Percentiles rank a stretch among this genome's conserved stretches.
Evolutionary conservation across 2,888 invertebrate species (phyloP).

Genomic region (Lasioglossum calceatum): DNA sequence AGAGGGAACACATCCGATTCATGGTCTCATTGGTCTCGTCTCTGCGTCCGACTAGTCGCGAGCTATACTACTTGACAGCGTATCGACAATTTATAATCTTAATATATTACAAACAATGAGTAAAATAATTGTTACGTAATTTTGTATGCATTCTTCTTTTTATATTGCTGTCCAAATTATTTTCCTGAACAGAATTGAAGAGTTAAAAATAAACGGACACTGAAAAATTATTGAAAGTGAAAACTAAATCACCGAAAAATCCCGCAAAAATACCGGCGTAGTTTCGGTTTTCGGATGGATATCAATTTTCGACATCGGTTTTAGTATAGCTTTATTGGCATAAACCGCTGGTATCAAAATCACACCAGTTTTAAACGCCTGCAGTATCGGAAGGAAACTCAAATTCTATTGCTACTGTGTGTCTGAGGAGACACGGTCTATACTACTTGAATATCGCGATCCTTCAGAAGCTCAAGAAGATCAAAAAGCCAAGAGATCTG

Average conservation of each 20-base stretch:
- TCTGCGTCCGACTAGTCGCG: not conserved
- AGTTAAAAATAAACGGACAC: not conserved
- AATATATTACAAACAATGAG: too few species aligned
- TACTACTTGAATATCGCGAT: not conserved
- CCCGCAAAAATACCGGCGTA: not conserved
- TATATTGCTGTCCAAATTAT: too few species aligned
- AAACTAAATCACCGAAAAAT: not conserved
- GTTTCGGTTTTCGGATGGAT: not conserved
- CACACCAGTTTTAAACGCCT: not conserved
- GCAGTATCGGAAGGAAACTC: not conserved
- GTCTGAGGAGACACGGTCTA: not conserved
- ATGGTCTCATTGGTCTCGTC: not conserved
- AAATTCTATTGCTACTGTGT: not conserved
- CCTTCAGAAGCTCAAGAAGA: not conserved
- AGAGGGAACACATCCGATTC: too few species aligned
- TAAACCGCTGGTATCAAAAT: not conserved
- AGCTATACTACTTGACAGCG: not conserved
- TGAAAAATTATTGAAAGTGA: not conserved
- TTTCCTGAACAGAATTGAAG: not conserved
- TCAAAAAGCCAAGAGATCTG: not conserved
- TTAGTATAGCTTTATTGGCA: not conserved
- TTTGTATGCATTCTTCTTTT: too few species aligned
- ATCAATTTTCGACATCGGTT: not conserved
- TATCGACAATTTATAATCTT: not conserved
- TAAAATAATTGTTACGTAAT: too few species aligned